Percentiles rank a stretch among this genome's conserved stretches.
phyloP scores from a whole-genome alignment of 2,797 vertebrate species.

The Mallotus villosus region DNA sequence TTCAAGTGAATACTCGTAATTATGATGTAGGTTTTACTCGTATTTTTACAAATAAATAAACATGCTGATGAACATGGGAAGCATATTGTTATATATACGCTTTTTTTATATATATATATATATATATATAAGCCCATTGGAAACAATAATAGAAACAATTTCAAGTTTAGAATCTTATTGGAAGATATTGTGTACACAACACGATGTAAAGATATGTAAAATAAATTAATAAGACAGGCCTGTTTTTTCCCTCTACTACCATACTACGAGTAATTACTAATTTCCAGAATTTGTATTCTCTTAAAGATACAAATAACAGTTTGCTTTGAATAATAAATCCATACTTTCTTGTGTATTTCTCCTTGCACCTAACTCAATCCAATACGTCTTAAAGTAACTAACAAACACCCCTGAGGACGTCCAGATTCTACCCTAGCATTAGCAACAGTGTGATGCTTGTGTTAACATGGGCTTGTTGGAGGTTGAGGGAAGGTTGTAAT shows the following conservation, averaged over 20 bases:
- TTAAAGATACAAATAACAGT: too few species aligned
- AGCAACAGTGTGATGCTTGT: constrained; percentile 63
- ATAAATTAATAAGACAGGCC: too few species aligned
- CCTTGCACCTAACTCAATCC: constrained; percentile 52
- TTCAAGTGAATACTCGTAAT: constrained; percentile 37
- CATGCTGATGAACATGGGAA: not conserved
- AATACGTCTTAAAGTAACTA: constrained; percentile 67
- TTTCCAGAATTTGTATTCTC: too few species aligned
- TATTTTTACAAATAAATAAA: constrained; percentile 7
- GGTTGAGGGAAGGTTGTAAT: constrained; percentile 21
- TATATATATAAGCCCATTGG: not conserved
- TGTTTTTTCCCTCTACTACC: too few species aligned
- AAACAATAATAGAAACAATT: not conserved
- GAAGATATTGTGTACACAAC: too few species aligned
- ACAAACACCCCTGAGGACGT: constrained; percentile 67
- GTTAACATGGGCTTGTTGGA: constrained; percentile 23
- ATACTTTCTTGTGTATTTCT: not conserved
- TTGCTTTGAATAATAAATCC: too few species aligned
- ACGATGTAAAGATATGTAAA: too few species aligned
- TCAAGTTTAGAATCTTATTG: not conserved
- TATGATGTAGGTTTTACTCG: constrained; percentile 44
- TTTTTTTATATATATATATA: not conserved
- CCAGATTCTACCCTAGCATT: constrained; percentile 55
- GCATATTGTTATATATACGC: not conserved
- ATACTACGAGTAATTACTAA: too few species aligned